Percentiles rank a stretch among this genome's conserved stretches.
phyloP scores from a whole-genome alignment of 1,140 invertebrate species.

The Brachionus angularis region DNA sequence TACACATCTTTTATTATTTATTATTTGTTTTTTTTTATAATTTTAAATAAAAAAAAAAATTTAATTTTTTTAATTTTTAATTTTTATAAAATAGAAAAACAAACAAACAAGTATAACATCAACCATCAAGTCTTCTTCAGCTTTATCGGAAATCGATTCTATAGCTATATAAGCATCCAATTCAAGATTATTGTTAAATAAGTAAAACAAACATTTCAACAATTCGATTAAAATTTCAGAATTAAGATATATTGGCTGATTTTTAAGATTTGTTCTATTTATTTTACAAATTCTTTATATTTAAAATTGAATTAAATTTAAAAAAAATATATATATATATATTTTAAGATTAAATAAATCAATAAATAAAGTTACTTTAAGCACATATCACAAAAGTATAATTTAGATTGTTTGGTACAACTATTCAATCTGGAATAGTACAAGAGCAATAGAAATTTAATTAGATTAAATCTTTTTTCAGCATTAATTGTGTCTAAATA shows the following conservation, averaged over 20 bases:
- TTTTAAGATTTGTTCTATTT: constrained; percentile 20
- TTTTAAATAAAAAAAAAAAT: neutral
- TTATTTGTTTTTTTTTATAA: neutral
- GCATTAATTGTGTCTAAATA: constrained; percentile 32
- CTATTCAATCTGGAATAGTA: constrained; percentile 21
- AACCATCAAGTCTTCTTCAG: constrained; percentile 34
- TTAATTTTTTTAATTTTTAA: neutral
- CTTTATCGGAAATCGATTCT: constrained; percentile 20
- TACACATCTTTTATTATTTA: constrained; percentile 12
- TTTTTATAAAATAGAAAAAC: constrained; percentile 4
- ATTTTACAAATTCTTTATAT: constrained; percentile 41
- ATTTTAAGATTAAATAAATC: no score
- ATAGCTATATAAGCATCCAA: constrained; percentile 31
- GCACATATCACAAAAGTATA: constrained; percentile 35
- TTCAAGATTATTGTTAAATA: constrained; percentile 30
- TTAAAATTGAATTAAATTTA: neutral
- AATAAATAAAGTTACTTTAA: no score
- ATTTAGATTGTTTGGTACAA: neutral
- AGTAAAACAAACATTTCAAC: constrained; percentile 5
- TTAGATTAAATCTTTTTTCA: constrained; percentile 33
- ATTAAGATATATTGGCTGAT: constrained; percentile 22
- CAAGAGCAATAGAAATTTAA: constrained; percentile 17
- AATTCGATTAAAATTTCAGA: constrained; percentile 41
- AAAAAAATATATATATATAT: neutral
- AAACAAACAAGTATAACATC: constrained; percentile 33